These are phyloP conservation scores for Crotalus helleri DNA, from an alignment of 2,113 vertebrate genomes.

Conservation along the genomic window DNA sequence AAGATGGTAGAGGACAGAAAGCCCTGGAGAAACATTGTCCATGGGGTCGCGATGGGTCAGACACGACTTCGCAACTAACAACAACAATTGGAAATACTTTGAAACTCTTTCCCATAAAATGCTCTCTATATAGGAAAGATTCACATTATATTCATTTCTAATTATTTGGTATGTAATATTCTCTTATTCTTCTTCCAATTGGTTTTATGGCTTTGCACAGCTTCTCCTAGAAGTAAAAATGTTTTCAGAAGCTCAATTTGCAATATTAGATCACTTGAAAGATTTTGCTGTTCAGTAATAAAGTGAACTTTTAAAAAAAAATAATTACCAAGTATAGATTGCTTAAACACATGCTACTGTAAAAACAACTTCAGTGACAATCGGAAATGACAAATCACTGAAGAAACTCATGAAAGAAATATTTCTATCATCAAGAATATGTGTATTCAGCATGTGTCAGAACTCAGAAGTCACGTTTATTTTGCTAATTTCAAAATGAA, in stretches of 20 bases:
- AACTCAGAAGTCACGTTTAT: background rate
- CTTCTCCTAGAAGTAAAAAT: background rate
- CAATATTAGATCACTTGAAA: background rate
- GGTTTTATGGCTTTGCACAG: background rate
- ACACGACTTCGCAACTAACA: too few species aligned
- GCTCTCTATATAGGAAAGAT: background rate
- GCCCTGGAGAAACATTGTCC: too few species aligned
- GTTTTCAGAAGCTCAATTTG: background rate
- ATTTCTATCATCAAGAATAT: background rate
- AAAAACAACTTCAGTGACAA: background rate
- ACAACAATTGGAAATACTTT: background rate
- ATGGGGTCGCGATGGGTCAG: too few species aligned
- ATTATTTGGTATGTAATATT: background rate
- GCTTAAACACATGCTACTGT: background rate
- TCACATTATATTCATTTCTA: background rate
- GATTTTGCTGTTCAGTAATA: background rate
- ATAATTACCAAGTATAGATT: background rate
- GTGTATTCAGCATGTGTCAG: background rate
- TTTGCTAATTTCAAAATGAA: conserved; percentile 14
- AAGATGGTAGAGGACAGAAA: too few species aligned
- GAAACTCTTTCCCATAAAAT: background rate
- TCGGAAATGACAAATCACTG: background rate
- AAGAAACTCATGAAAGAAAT: conserved; percentile 26
- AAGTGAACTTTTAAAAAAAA: background rate
- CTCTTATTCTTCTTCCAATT: background rate